Base-by-base conservation (phyloP, 2,888 invertebrate species). In the Meandrusa payeni region DNA sequence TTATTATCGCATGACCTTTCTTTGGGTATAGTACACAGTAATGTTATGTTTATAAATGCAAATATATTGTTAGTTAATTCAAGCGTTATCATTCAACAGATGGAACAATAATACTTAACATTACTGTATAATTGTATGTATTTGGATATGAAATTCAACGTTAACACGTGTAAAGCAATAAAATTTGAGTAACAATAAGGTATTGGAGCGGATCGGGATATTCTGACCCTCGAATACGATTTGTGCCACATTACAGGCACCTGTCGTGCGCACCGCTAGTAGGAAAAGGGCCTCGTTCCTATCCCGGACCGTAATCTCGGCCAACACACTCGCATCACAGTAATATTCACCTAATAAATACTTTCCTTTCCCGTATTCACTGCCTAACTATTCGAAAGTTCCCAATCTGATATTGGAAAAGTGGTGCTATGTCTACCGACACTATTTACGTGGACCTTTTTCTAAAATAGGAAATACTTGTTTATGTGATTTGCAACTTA, bases 321-420 rank as follows among this genome's bases (percentile, higher is more conserved):
- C 57, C 54, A 52, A 64, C 69, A 68, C 68, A 62, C 57, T 69
- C 66, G 57, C 69, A 72, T 70, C 64, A 60, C 56, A 60, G 64
- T 66, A 73, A 76, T 83, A 77, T 82, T 77, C 77, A 72, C 75
- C 72, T 71, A 79, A 82, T 83, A 83, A 81, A 81, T 77, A 76
- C 72, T 73, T 77, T 68, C 70, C 66, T 64, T 65, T 60, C 65
- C 24, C 34, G 6, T 42, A 11, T 29, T 36, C 36, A 24, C 29
- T 9, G 29, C 17, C 4, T 24, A 24, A 24, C 24, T 36, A 20
- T 43, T 38, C 68, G 57, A 69, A 71, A 72, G 66, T 70, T 70
- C 63, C 59, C 64, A 62, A 61, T 57, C 59, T 62, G 61, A 61
- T 61, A 67, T 68, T 61, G 68, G 70, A 74, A 75, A 32, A 31